These are phyloP conservation scores for Crossocerus cetratus DNA, from an alignment of 2,888 invertebrate species.

Conservation along the genomic window DNA sequence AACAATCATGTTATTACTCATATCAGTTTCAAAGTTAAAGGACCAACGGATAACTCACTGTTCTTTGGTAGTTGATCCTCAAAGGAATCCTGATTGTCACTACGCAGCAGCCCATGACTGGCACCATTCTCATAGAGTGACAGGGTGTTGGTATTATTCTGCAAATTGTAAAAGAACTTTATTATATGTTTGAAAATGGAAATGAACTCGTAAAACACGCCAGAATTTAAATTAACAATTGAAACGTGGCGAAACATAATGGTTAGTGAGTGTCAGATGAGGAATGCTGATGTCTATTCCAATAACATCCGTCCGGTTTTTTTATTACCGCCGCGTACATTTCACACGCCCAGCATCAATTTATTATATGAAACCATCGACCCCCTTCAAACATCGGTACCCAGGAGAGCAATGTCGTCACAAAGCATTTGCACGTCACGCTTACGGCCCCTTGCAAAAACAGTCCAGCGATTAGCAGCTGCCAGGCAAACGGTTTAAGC, in stretches of 20 bases:
- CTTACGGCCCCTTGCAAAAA: slow-evolving; percentile 38
- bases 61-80: slow-evolving; percentile 59
- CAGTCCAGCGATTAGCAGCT: slow-evolving; percentile 20
- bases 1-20: background rate
- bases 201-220: background rate
- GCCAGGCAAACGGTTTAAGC: slow-evolving; percentile 23
- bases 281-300: background rate
- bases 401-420: slow-evolving; percentile 16
- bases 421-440: slow-evolving; percentile 11
- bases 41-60: slow-evolving; percentile 48
- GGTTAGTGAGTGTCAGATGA: background rate
- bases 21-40: background rate
- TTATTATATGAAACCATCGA: too few relatives aligned
- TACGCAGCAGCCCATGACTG: slow-evolving; percentile 35
- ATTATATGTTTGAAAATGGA: slow-evolving; percentile 15
- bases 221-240: background rate
- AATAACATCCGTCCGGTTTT: background rate
- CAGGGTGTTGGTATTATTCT: slow-evolving; percentile 55
- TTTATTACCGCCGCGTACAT: background rate
- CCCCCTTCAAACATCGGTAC: background rate
- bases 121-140: slow-evolving; percentile 29
- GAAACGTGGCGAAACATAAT: background rate
- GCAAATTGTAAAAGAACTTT: slow-evolving; percentile 37
- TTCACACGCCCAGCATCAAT: background rate
- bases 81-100: slow-evolving; percentile 28